Evolutionary conservation across 2,113 vertebrate genomes (phyloP), one percentile per base, ranked within the genome.

Genomic region (western clawed frog (Xenopus tropicalis)): DNA sequence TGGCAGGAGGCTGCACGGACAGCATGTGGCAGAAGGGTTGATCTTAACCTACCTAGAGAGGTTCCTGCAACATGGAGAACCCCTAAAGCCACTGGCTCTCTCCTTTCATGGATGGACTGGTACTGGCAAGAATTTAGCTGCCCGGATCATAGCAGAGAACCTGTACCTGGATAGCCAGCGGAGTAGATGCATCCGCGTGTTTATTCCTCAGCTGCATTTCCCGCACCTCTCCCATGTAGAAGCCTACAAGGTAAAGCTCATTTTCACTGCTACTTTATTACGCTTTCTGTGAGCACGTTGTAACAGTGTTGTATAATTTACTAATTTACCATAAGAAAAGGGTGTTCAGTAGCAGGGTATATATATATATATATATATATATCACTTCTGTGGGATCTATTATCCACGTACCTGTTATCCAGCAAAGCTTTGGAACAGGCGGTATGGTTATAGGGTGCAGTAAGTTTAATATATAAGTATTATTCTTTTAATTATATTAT

Each of bases 101-200:
- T 96, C 95, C 0, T 98, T 99, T 86, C 95, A 98, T 0, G 97
- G 97, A 81, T 98, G 96, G 94, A 96, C 96, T 0, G 97, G 97
- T 63, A 99, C 97, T 0, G 97, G 97, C 64, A 99, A 99, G 88
- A 99, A 97, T 88, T 95, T 95, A 3, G 94, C 97, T 85, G 91
- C 95, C 0, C 87, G 92, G 51, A 82, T 99, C 78, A 85, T 98
- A 46, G 93, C 93, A 0, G 89, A 93, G 71, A 94, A 94, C 84
- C 88, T 99, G 58, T 99, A 93, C 79, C 91, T 81, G 21, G 95
- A 96, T 0, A 95, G 95, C 46, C 86, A 93, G 79, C 92, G 83
- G 85, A 99, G 94, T 0, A 85, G 91, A 77, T 99, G 97, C 13
- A 95, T 96, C 73, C 85, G 85, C 46, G 76, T 95, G 77, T 97